Percentiles rank a stretch among this genome's conserved stretches.
Conservation (phyloP, 1,140 invertebrate genomes). For the Ceratina japonica region DNA sequence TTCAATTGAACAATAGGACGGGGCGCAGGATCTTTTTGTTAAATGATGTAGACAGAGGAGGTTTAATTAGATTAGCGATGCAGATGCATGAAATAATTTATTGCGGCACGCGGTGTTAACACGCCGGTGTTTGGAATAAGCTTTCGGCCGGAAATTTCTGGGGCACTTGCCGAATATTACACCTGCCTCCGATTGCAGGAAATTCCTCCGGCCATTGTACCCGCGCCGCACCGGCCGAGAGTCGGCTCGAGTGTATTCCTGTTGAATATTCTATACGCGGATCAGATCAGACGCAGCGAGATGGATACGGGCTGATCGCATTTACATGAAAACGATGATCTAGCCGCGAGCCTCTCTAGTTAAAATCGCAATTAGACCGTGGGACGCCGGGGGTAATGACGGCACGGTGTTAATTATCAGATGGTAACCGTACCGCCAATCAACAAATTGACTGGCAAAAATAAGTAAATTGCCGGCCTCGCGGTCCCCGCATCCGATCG, state of each 20-base stretch:
- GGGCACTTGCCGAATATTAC: conserved; percentile 24
- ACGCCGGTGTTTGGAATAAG: conserved; percentile 2
- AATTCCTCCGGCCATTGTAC: conserved; percentile 15
- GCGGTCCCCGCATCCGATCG: too few relatives aligned
- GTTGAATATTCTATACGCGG: conserved; percentile 39
- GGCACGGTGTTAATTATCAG: conserved; percentile 18
- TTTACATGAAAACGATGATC: conserved; percentile 48
- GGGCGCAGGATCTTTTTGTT: not conserved
- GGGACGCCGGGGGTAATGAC: not conserved
- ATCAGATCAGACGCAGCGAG: conserved; percentile 38
- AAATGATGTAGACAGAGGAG: not conserved
- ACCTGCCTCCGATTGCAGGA: conserved; percentile 41
- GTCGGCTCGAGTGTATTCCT: conserved; percentile 33
- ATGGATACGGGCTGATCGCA: conserved; percentile 38
- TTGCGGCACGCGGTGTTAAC: not conserved
- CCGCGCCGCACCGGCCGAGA: not conserved
- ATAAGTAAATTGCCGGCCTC: too few relatives aligned
- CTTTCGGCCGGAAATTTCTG: conserved; percentile 38
- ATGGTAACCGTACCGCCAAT: not conserved
- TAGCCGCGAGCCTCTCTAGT: conserved; percentile 16
- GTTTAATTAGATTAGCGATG: too few relatives aligned
- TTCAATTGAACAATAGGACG: not conserved
- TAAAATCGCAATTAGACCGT: conserved; percentile 39
- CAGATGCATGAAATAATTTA: conserved; percentile 27
- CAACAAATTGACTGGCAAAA: not conserved